A percentile compares a stretch with the other conserved stretches of the same genome.
Conservation (phyloP, 2,888 invertebrate species). For the Ceraclea dissimilis region DNA sequence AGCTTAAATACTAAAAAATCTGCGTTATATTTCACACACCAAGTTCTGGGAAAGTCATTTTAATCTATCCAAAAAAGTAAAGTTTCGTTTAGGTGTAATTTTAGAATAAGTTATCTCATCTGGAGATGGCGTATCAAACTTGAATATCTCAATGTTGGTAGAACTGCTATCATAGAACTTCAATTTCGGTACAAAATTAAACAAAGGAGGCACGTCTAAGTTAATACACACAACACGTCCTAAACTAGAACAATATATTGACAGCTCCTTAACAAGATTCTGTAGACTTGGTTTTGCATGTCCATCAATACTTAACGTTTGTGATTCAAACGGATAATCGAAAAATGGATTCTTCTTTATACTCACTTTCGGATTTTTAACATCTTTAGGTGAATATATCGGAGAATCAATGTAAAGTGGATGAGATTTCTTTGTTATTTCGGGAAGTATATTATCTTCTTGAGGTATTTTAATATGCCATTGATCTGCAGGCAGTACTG, state of each 20-base stretch:
- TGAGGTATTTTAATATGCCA: not conserved
- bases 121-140: not conserved
- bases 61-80: too few species aligned
- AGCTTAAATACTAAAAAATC: too few species aligned
- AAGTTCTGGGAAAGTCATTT: too few species aligned
- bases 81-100: too few species aligned
- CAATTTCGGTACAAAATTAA: not conserved
- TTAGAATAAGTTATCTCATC: too few species aligned
- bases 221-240: slow-evolving; percentile 1
- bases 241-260: not conserved
- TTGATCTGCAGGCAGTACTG: not conserved
- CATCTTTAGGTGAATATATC: not conserved
- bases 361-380: not conserved
- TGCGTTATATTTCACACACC: too few species aligned
- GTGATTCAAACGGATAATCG: not conserved
- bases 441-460: too few species aligned
- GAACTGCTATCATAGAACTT: not conserved
- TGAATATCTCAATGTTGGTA: not conserved
- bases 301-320: not conserved
- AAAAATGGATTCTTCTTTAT: not conserved
- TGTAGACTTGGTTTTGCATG: too few species aligned
- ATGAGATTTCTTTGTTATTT: too few species aligned
- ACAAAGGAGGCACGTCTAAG: not conserved
- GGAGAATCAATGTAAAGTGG: too few species aligned
- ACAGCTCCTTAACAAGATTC: not conserved